phyloP scores from a whole-genome alignment of 2,797 vertebrate genomes.

The Enoplosus armatus region DNA sequence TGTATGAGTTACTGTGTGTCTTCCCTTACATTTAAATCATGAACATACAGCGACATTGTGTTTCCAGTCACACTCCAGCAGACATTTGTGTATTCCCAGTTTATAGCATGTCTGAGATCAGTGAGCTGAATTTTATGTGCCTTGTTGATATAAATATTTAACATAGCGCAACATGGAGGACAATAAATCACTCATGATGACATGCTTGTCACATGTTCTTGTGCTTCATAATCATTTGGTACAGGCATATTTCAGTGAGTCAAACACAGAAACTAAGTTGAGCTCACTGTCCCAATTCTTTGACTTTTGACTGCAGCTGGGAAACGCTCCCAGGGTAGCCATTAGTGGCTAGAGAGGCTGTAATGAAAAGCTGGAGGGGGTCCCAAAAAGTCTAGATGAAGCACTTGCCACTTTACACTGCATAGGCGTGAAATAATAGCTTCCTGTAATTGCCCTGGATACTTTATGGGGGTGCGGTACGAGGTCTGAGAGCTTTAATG shows the following conservation, averaged over 20 bases:
- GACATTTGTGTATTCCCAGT: slow-evolving; percentile 15
- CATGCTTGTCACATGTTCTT: not conserved
- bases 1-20: not conserved
- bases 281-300: slow-evolving; percentile 57
- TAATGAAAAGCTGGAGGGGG: slow-evolving; percentile 75
- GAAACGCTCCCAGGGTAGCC: slow-evolving; percentile 64
- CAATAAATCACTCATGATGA: slow-evolving; percentile 4
- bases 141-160: slow-evolving; percentile 38
- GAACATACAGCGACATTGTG: not conserved
- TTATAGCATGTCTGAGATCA: slow-evolving; percentile 14
- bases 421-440: slow-evolving; percentile 74
- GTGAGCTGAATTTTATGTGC: slow-evolving; percentile 12
- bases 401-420: slow-evolving; percentile 66
- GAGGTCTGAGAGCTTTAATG: slow-evolving; percentile 66
- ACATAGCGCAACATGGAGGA: not conserved
- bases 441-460: slow-evolving; percentile 67
- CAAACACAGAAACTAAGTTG: slow-evolving; percentile 38
- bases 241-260: slow-evolving; percentile 25
- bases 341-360: slow-evolving; percentile 68
- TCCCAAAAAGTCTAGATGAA: slow-evolving; percentile 72
- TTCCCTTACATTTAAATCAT: slow-evolving; percentile 19
- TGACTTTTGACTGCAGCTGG: slow-evolving; percentile 64
- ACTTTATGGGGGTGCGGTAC: slow-evolving; percentile 57
- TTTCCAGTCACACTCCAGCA: not conserved
- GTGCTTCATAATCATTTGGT: slow-evolving; percentile 19